Evolutionary conservation across 2,113 vertebrate genomes (phyloP), one percentile per base, ranked within the genome.

Genomic region (Scophthalmus maximus): DNA sequence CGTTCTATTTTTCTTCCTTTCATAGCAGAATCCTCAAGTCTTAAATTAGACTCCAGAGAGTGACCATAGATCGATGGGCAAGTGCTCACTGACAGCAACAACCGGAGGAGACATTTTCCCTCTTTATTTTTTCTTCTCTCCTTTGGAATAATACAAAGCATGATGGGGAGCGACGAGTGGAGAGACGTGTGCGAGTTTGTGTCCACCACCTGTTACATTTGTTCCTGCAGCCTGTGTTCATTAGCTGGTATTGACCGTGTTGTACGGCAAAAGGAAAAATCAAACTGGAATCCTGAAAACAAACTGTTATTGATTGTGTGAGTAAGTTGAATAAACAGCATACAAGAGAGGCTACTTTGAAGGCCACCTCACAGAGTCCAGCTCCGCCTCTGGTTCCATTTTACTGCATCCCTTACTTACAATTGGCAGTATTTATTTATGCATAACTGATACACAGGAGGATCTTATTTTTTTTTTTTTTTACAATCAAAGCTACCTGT

Each of bases 261-360:
- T 81, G 78, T 86, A 69, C 62, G 78, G 83, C 76, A 84, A 88
- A 64, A 30, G 47, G 55, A 83, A 82, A 88, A 82, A 88, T 87
- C 87, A 89, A 81, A 59, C 81, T 70, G 70, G 72, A 84, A 80
- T 88, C 82, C 62, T 38, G 46, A 88, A 90, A 89, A 80, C 87
- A 84, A 89, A 88, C 90, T 78, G 83, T 40, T 87, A 89, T 89
- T 81, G 88, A 90, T 90, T 56, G 76, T 72, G 58, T 68, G 66
- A 78, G 72, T 78, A 84, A 76, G 75, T 79, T 78, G 75, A 83
- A 87, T 81, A 86, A 86, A 76, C 64, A 73, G 60, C 30, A 53
- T 61, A 62, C 56, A 61, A 75, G 69, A 75, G 69, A 79, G 68
- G 73, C 34, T 62, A 71, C 47, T 70, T 72, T 55, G 59, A 82